These are phyloP conservation scores for Microctenopoma steveboyesi DNA, from an alignment of 2,797 vertebrate genomes.

Conservation along the genomic window DNA sequence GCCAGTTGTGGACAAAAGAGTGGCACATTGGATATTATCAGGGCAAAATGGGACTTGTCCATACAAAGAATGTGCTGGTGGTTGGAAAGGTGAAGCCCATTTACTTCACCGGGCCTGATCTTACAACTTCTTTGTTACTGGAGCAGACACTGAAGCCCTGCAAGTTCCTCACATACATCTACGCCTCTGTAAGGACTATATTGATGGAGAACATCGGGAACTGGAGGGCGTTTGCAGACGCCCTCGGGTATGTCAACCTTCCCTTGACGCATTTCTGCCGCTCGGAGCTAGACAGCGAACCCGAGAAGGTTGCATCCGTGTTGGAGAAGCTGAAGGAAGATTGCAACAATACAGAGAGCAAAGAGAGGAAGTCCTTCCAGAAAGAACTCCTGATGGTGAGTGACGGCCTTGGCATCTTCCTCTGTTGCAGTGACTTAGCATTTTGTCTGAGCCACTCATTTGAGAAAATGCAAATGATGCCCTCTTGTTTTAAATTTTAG, in stretches of 20 bases:
- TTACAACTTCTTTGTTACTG: slow-evolving; percentile 88
- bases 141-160: slow-evolving; percentile 95
- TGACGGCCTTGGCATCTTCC: slow-evolving; percentile 42
- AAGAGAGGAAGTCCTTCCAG: slow-evolving; percentile 96
- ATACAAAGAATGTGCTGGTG: slow-evolving; percentile 93
- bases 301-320: slow-evolving; percentile 92
- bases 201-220: slow-evolving; percentile 97
- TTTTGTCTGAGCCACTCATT: slow-evolving; percentile 18
- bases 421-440: slow-evolving; percentile 25
- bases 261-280: slow-evolving; percentile 92
- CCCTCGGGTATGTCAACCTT: slow-evolving; percentile 89
- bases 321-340: slow-evolving; percentile 97
- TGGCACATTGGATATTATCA: slow-evolving; percentile 98
- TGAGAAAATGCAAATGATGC: slow-evolving; percentile 18
- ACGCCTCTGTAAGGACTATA: slow-evolving; percentile 92
- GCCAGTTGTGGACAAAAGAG: slow-evolving; percentile 96
- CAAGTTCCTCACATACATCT: slow-evolving; percentile 98
- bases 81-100: slow-evolving; percentile 89
- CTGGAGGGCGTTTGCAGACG: slow-evolving; percentile 93
- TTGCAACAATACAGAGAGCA: slow-evolving; percentile 90
- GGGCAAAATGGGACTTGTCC: slow-evolving; percentile 91
- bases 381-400: slow-evolving; percentile 95
- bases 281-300: slow-evolving; percentile 90
- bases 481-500: slow-evolving; percentile 9
- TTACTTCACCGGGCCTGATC: slow-evolving; percentile 88